Base-by-base conservation (phyloP, 1,140 invertebrate genomes). In the Papilio helenus region DNA sequence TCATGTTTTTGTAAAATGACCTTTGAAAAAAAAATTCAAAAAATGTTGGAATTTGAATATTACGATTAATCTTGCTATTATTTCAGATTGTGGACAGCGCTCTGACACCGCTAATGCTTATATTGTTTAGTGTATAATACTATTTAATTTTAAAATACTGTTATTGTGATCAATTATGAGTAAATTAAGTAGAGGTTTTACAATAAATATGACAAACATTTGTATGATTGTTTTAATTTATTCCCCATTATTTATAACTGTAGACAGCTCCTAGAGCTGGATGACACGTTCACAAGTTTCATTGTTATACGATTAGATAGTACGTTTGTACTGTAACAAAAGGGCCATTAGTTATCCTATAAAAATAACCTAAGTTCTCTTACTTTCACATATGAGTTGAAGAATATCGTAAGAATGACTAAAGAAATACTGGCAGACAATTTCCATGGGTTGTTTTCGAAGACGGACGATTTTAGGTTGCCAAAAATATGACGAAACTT, bases 71-170 rank as follows among this genome's bases (percentile, higher is more conserved):
- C 8, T 18, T 73, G 44, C 9, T 73, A 23, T 49, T 74, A 74
- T 84, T 86, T 86, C 83, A 88, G 84, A 84, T 85, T 80, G 79
- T 83, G 80, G 80, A 74, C 81, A 84, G 49, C 79, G 79, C 77
- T 79, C 65, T 73, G 83, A 85, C 76, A 68, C 55, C 73, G 51
- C 71, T 80, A 83, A 83, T 61, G 82, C 79, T 85, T 81, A 79
- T 65, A n/a, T 65, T 77, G 26, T 77, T 39, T 77, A 76, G 51
- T 20, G 23, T 51, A 55, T 44, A 61, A 65, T 4, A 23, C n/a
- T 73, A 20, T 44, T 42, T 73, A 20, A 23, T 42, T 73, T 39
- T 72, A 55, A 58, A 68, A 68, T 29, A 68, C 42, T 42, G 10
- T 65, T 77, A 65, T 77, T 65, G 20, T 65, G n/a, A 49, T 77